phyloP scores from a whole-genome alignment of 2,113 vertebrate species.

The Clarias batrachus region DNA sequence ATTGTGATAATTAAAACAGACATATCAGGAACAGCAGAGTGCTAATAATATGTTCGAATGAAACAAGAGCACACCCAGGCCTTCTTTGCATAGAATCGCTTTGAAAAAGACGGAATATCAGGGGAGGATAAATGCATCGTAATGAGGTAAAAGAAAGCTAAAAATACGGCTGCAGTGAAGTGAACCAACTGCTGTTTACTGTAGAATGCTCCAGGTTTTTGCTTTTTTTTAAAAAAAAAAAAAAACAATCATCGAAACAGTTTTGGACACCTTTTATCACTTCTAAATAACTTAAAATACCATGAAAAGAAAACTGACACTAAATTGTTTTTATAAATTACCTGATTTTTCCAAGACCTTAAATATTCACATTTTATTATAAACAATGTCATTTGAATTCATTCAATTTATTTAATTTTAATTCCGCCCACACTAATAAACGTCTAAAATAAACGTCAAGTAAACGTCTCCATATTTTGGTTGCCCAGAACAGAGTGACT shows the following conservation, averaged over 20 bases:
- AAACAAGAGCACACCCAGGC: conserved; percentile 46
- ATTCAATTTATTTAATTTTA: background rate
- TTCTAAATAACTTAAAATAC: background rate
- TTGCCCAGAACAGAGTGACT: background rate
- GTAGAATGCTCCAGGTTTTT: conserved; percentile 35
- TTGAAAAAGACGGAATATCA: conserved; percentile 60
- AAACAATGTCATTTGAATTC: background rate
- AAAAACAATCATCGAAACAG: background rate
- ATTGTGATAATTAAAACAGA: conserved; percentile 53
- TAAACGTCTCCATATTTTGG: background rate
- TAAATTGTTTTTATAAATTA: background rate
- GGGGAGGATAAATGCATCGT: conserved; percentile 60
- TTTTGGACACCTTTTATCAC: background rate
- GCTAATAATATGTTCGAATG: conserved; percentile 55
- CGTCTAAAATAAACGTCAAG: background rate
- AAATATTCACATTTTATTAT: background rate
- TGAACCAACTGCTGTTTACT: conserved; percentile 34
- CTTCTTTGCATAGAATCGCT: conserved; percentile 57
- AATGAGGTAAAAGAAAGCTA: conserved; percentile 59
- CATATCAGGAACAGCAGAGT: conserved; percentile 51
- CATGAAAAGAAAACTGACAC: background rate
- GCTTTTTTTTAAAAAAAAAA: background rate
- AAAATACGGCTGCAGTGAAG: conserved; percentile 57
- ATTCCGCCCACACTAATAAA: background rate
- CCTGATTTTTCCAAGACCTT: background rate